Evolutionary conservation across 2,888 invertebrate genomes (phyloP), one percentile per base, ranked within the genome.

Genomic region (Neuroscelio doddi): DNA sequence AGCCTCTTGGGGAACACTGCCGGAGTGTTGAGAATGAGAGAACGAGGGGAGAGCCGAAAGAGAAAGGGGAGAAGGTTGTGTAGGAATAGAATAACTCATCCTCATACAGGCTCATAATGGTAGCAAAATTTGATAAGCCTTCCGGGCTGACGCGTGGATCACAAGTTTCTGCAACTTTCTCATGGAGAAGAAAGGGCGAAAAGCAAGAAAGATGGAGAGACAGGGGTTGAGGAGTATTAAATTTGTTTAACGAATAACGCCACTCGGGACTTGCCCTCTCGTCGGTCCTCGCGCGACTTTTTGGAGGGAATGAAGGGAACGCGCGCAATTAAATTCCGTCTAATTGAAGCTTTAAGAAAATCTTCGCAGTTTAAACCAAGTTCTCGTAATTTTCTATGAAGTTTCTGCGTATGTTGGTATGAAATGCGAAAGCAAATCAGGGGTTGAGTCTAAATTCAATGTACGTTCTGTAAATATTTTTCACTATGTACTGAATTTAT

Each of bases 121-220:
- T 52, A 58, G 53, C 44, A 61, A 74, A 78, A 79, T 78, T 79
- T 81, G 82, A 82, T 77, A 77, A 80, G 82, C 78, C 82, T 78
- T 76, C 74, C 78, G 77, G 81, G 80, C 78, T 80, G 79, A 80
- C 75, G 76, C 72, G 69, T 64, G 69, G 68, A 67, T 72, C 74
- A 68, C 74, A 76, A 80, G 77, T 81, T 80, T 76, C 69, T 68
- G 55, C 56, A 56, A 74, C 79, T 76, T 77, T 79, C 78, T 73
- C 64, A 41, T 29, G 52, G 30, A 30, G 64, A 53, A 63, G 56
- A 59, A 59, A 61, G 63, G 61, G 36, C 42, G 63, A 63, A 50
- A 53, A 49, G 50, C 27, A 52, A 50, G 57, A 42, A 17, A 21
- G 32, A 12, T 14, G 51, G 44, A n/a, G 64, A 52, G 64, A 61